Evolutionary conservation across 2,888 invertebrate species (phyloP).

Genomic region (Cheilosia variabilis): DNA sequence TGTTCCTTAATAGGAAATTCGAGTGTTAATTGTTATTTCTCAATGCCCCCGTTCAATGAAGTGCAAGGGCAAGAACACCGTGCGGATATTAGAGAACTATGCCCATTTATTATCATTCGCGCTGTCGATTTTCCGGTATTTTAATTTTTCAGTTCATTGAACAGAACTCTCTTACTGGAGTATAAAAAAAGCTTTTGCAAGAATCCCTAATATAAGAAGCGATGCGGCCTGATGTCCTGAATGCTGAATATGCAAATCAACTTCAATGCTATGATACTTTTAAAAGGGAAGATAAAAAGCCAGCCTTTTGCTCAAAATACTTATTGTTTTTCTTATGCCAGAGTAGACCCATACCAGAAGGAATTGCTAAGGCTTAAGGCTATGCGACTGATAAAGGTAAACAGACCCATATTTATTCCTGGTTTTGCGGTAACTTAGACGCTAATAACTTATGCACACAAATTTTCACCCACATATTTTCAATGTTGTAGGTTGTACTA

Average conservation of each 20-base stretch:
- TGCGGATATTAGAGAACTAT: constrained; percentile 14
- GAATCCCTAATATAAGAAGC: constrained; percentile 1
- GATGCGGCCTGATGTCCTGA: not conserved
- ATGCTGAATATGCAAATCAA: constrained; percentile 59
- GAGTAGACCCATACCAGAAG: too few species aligned
- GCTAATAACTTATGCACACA: too few species aligned
- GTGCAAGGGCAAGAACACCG: constrained; percentile 33
- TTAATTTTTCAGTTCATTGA: constrained; percentile 71
- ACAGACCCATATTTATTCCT: too few species aligned
- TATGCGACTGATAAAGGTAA: too few species aligned
- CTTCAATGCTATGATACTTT: too few species aligned
- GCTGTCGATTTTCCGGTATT: constrained; percentile 64
- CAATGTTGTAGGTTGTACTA: too few species aligned
- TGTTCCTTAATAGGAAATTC: constrained; percentile 23
- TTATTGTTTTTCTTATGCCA: too few species aligned
- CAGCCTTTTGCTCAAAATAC: too few species aligned
- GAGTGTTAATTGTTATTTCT: constrained; percentile 51
- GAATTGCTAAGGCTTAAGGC: too few species aligned
- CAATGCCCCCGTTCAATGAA: constrained; percentile 44
- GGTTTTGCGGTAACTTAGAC: too few species aligned
- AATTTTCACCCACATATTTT: too few species aligned
- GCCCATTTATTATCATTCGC: constrained; percentile 64
- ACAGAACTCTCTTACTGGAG: constrained; percentile 23
- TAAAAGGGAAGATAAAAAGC: too few species aligned
- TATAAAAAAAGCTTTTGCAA: not conserved